Evolutionary conservation across 2,888 invertebrate species (phyloP), one percentile per base, ranked within the genome.

Genomic region (Spodoptera exigua): DNA sequence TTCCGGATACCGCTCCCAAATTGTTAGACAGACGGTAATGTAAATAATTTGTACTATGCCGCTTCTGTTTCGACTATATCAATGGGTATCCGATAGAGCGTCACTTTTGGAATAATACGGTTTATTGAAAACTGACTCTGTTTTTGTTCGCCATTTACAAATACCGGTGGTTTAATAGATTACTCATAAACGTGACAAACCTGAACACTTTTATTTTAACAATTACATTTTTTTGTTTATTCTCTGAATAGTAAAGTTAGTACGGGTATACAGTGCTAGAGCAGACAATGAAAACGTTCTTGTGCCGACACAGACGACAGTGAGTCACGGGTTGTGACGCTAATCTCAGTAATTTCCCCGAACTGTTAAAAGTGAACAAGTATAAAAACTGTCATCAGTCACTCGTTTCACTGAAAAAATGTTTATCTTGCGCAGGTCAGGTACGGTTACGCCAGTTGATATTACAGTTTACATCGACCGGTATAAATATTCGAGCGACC

Each of bases 1-100:
- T 88, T 81, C 84, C 85, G 80, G 86, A 87, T 84, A 76, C 85
- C 79, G 78, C 81, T 80, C 79, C 70, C 78, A 80, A 81, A 87
- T 85, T 83, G 82, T 84, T 83, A 79, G 70, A 68, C 76, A 64
- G 76, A 76, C 84, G 82, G 80, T 83, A 82, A 88, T 87, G 84
- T 84, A 81, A 88, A 84, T 89, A 85, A 88, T 89, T 89, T 82
- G 80, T 78, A 74, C 69, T 62, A 61, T 69, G 45, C 21, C 41
- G 43, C 43, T 64, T 55, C 55, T 56, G 63, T 65, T 68, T 76
- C 71, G 74, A 72, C 73, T 78, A 75, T 64, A 71, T 72, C 74
- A 71, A 64, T 76, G 53, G 41, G 18, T 46, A 56, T 49, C 27
- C 47, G 53, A 69, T 45, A 52, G 60, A 61, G 54, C 70, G 36